A percentile compares a stretch with the other conserved stretches of the same genome.
phyloP scores from a whole-genome alignment of 2,113 vertebrate genomes.

The Engystomops pustulosus region DNA sequence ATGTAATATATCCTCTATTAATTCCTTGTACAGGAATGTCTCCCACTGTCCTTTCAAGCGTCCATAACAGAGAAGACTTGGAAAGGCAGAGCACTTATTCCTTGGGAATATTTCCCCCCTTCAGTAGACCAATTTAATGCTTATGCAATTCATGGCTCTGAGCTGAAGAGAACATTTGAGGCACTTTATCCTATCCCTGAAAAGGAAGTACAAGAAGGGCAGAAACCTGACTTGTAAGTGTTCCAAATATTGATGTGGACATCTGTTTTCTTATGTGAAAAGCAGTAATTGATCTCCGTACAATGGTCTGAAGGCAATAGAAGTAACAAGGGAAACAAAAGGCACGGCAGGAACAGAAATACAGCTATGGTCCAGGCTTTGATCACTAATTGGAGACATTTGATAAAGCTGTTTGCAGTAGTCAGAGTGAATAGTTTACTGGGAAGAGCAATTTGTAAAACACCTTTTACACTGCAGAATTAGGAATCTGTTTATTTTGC shows the following conservation, averaged over 20 bases:
- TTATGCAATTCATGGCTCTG: slow-evolving; percentile 77
- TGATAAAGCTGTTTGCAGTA: slow-evolving; percentile 27
- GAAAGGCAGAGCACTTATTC: slow-evolving; percentile 72
- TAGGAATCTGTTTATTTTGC: slow-evolving; percentile 10
- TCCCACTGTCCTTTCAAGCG: slow-evolving; percentile 63
- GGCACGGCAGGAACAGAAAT: not conserved
- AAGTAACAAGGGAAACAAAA: slow-evolving; percentile 13
- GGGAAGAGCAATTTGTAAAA: not conserved
- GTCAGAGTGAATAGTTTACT: not conserved
- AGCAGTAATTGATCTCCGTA: slow-evolving; percentile 43
- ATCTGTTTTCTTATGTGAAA: slow-evolving; percentile 25
- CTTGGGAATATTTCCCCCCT: slow-evolving; percentile 77
- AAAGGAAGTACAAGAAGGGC: slow-evolving; percentile 66
- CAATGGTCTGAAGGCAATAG: slow-evolving; percentile 25
- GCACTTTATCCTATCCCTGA: slow-evolving; percentile 73
- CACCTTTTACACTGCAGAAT: not conserved
- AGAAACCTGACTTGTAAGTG: slow-evolving; percentile 79
- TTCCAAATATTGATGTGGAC: slow-evolving; percentile 22
- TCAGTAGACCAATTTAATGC: slow-evolving; percentile 72
- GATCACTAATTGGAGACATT: slow-evolving; percentile 30
- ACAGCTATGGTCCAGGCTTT: not conserved
- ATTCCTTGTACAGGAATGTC: slow-evolving; percentile 30
- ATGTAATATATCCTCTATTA: slow-evolving; percentile 12
- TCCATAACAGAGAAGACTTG: slow-evolving; percentile 67
- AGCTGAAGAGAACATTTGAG: slow-evolving; percentile 72